A percentile compares a stretch with the other conserved stretches of the same genome.
Conservation (phyloP, 1,140 invertebrate genomes). For the Drosophila santomea region DNA sequence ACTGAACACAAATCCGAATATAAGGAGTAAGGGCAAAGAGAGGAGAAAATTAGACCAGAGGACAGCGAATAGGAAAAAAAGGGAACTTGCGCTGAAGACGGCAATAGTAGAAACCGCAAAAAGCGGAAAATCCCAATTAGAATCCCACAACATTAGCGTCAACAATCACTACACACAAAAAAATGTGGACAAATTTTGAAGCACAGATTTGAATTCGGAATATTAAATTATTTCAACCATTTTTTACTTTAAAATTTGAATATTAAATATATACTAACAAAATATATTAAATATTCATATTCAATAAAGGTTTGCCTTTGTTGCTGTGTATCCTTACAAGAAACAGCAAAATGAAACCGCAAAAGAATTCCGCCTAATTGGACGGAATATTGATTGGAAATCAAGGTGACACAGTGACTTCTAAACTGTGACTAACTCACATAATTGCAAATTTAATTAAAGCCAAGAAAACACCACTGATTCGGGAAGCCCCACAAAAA, state of each 20-base stretch:
- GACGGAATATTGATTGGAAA: slow-evolving; percentile 37
- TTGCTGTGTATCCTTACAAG: background rate
- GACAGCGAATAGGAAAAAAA: background rate
- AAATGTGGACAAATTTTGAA: background rate
- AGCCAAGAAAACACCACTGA: background rate
- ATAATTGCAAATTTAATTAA: slow-evolving; percentile 45
- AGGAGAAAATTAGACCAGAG: slow-evolving; percentile 8
- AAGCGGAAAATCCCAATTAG: slow-evolving; percentile 66
- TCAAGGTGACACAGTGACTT: slow-evolving; percentile 13
- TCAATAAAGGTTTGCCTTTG: background rate
- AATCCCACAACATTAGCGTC: slow-evolving; percentile 35
- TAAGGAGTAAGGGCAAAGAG: slow-evolving; percentile 11
- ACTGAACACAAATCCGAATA: slow-evolving; percentile 57
- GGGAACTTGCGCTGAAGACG: slow-evolving; percentile 27
- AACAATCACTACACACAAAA: background rate
- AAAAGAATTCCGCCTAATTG: slow-evolving; percentile 35
- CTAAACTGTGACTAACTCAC: slow-evolving; percentile 33
- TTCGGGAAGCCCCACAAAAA: slow-evolving; percentile 3
- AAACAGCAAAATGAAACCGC: slow-evolving; percentile 5
- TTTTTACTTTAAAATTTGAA: too few relatives aligned
- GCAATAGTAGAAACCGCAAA: slow-evolving; percentile 32
- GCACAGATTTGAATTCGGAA: too few relatives aligned
- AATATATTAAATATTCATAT: background rate
- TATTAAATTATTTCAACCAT: too few relatives aligned
- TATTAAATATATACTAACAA: too few relatives aligned